These are phyloP conservation scores for Talpa occidentalis DNA, from an alignment of 2,113 vertebrate species.

Conservation along the genomic window DNA sequence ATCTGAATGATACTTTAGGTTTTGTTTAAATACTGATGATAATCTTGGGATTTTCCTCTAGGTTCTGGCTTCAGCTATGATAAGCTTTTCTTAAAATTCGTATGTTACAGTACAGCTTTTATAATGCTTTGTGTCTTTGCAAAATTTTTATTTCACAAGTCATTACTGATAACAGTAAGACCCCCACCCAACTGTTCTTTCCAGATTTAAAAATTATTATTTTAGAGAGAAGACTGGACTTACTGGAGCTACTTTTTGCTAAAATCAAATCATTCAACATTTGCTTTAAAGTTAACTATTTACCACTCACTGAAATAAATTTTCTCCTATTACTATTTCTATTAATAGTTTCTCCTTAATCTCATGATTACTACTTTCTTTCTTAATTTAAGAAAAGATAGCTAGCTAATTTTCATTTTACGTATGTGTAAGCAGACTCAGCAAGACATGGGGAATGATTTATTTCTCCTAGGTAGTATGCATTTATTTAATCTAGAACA, in stretches of 20 bases:
- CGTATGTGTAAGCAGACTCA: not conserved
- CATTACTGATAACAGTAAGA: not conserved
- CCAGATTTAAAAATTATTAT: constrained; percentile 27
- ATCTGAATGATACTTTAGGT: not conserved
- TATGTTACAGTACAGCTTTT: not conserved
- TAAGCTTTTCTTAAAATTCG: constrained; percentile 47
- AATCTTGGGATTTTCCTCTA: not conserved
- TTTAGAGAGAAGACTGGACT: constrained; percentile 36
- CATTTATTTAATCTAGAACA: not conserved
- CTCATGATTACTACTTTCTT: not conserved
- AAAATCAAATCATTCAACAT: not conserved
- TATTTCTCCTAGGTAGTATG: not conserved
- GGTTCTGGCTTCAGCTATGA: constrained; percentile 9
- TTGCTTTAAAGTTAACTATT: constrained; percentile 46
- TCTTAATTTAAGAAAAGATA: not conserved
- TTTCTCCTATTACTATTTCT: not conserved
- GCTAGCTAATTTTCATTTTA: constrained; percentile 33
- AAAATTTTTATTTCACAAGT: constrained; percentile 30
- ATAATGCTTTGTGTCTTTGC: constrained; percentile 26
- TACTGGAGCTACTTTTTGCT: constrained; percentile 40
- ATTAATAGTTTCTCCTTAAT: not conserved
- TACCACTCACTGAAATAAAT: constrained; percentile 21
- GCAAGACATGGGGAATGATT: not conserved
- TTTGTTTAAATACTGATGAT: constrained; percentile 10
- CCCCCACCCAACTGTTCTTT: not conserved